phyloP scores from a whole-genome alignment of 2,888 invertebrate species.

The Tetanocera ferruginea region DNA sequence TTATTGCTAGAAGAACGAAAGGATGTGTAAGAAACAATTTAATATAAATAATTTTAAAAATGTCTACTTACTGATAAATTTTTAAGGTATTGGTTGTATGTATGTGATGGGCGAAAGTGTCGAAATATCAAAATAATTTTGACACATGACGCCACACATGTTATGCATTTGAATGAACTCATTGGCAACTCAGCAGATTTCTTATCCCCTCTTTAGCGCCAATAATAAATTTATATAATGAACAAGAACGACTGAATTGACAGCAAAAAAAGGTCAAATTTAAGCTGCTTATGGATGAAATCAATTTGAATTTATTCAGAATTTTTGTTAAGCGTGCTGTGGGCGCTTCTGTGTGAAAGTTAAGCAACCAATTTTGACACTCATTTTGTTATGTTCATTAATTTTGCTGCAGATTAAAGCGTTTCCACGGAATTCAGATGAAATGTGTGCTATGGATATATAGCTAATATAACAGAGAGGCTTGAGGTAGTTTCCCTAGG shows the following conservation, averaged over 20 bases:
- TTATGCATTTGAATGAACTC: slow-evolving; percentile 23
- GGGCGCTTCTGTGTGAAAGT: no score
- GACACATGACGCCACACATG: neutral
- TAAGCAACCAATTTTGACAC: no score
- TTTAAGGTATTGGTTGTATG: neutral
- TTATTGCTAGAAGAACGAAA: neutral
- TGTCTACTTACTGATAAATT: neutral
- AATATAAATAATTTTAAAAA: slow-evolving; percentile 4
- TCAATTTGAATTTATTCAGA: no score
- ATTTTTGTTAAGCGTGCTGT: no score
- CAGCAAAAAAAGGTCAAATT: neutral
- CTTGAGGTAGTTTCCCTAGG: no score
- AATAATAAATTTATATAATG: neutral
- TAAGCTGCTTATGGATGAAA: neutral
- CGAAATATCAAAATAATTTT: neutral
- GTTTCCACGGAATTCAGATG: no score
- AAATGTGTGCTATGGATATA: no score
- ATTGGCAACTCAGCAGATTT: neutral
- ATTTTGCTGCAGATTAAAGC: no score
- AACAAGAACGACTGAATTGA: neutral
- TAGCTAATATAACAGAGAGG: no score
- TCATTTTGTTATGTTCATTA: no score
- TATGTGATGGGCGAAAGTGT: neutral
- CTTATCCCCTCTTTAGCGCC: neutral
- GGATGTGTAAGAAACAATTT: no score